phyloP scores from a whole-genome alignment of 2,113 vertebrate genomes.

The Cinclus cinclus region DNA sequence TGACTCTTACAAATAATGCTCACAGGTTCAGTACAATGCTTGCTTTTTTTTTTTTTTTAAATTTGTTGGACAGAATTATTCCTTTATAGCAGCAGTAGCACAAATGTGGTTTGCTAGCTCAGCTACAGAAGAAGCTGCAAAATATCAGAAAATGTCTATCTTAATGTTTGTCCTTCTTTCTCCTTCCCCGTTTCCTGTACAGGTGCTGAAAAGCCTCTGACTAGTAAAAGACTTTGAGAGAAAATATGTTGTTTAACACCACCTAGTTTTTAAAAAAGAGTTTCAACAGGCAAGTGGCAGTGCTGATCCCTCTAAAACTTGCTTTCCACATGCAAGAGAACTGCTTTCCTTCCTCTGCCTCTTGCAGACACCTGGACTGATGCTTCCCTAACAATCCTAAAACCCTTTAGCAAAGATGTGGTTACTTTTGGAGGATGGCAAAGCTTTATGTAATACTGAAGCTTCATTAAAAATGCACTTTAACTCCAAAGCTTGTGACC shows the following conservation, averaged over 20 bases:
- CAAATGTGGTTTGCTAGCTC: neutral
- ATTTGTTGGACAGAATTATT: neutral
- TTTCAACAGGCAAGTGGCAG: neutral
- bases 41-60: neutral
- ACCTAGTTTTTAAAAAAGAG: neutral
- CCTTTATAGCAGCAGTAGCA: neutral
- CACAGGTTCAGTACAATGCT: neutral
- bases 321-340: neutral
- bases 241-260: neutral
- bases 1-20: neutral
- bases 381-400: neutral
- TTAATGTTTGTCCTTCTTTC: neutral
- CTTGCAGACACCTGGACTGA: neutral
- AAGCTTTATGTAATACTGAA: neutral
- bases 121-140: neutral
- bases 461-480: slow-evolving; percentile 9
- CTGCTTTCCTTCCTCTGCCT: neutral
- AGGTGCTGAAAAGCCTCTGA: neutral
- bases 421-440: neutral
- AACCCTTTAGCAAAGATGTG: neutral
- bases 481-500: neutral
- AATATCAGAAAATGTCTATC: neutral
- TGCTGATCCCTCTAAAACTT: neutral
- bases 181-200: fast-evolving
- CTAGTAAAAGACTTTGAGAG: neutral